Conservation (phyloP, 2,797 vertebrate genomes). For the Chelon labrosus region DNA sequence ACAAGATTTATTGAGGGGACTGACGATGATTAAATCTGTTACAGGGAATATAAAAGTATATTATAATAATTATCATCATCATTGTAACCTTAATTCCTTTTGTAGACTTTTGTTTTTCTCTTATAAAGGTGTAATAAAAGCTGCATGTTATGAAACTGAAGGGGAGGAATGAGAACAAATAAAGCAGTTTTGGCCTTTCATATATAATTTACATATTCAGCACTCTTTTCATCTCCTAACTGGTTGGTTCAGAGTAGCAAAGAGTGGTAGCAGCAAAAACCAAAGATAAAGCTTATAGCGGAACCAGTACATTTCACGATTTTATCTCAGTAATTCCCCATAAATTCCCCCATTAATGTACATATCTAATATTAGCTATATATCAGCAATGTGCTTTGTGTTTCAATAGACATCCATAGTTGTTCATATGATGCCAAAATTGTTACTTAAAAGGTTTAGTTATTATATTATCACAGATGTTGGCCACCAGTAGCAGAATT, state of each 20-base stretch:
- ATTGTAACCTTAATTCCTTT: constrained; percentile 1
- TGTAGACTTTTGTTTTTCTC: constrained; percentile 29
- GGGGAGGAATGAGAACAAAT: constrained; percentile 17
- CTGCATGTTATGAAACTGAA: neutral
- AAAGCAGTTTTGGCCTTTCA: neutral
- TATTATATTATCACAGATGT: constrained; percentile 21
- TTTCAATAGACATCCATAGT: neutral
- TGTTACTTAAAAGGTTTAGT: constrained; percentile 7
- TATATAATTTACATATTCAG: constrained; percentile 33
- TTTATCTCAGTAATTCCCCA: constrained; percentile 7
- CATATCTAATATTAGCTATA: neutral
- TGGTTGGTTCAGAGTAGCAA: neutral
- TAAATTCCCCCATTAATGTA: constrained; percentile 10
- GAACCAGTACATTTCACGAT: constrained; percentile 12
- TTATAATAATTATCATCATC: neutral
- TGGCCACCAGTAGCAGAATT: constrained; percentile 10
- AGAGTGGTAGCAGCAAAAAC: neutral
- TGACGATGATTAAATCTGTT: constrained; percentile 25
- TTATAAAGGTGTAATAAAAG: neutral
- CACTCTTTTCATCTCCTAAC: constrained; percentile 10
- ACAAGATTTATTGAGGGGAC: constrained; percentile 17
- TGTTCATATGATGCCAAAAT: constrained; percentile 9
- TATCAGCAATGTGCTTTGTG: no score
- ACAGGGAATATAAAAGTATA: constrained; percentile 19
- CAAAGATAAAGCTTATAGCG: neutral